phyloP scores from a whole-genome alignment of 2,113 vertebrate species.

The Oncorhynchus keta region DNA sequence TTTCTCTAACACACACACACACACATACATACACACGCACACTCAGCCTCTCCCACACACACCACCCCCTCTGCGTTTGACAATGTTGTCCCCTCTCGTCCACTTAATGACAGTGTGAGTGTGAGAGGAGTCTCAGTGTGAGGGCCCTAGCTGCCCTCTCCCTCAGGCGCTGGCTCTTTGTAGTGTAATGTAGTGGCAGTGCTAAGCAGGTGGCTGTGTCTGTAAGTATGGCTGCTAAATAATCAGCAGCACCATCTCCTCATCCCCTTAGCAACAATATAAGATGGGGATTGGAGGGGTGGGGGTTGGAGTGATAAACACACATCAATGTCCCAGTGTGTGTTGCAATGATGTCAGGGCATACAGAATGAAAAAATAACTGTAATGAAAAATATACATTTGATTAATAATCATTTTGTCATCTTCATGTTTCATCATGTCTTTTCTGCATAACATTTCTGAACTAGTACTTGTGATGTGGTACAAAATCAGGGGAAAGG shows the following conservation, averaged over 20 bases:
- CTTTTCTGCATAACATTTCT: too few species aligned
- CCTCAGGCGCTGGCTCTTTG: not conserved
- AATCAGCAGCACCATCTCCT: not conserved
- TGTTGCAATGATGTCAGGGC: too few species aligned
- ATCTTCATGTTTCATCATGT: too few species aligned
- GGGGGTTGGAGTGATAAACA: constrained; percentile 21
- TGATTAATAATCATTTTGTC: too few species aligned
- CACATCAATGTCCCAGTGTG: not conserved
- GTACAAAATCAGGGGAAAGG: too few species aligned
- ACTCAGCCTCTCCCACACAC: not conserved
- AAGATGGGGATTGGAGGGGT: not conserved
- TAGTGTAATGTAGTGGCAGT: constrained; percentile 1
- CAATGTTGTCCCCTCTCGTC: not conserved
- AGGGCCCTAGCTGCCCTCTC: not conserved
- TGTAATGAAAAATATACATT: too few species aligned
- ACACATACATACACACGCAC: not conserved
- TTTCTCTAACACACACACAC: too few species aligned
- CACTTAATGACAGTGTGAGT: constrained; percentile 3
- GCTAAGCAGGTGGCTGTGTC: not conserved
- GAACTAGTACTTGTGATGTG: too few species aligned
- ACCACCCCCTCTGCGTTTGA: too few species aligned
- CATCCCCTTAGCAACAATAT: constrained; percentile 2
- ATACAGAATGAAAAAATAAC: too few species aligned
- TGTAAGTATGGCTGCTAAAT: constrained; percentile 2
- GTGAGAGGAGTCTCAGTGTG: too few species aligned